Base-by-base conservation (phyloP, 2,113 vertebrate species). In the Daubentonia madagascariensis region DNA sequence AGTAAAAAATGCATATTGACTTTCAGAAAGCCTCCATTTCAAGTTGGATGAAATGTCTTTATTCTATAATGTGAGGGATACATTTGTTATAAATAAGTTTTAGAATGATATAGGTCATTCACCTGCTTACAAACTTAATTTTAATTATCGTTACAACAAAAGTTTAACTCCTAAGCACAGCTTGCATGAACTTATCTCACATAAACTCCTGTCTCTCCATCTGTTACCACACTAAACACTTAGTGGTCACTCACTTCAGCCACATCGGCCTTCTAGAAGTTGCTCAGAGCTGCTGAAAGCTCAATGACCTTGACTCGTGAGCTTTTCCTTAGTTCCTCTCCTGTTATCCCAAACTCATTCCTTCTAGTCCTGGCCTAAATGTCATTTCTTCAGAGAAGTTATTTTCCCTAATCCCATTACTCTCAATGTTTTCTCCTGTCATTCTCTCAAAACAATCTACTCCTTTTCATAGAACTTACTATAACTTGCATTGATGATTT, bases 181-280 rank as follows among this genome's bases (percentile, higher is more conserved):
- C 2, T 43, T 23, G 17, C 28, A 0, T 52, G 14, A n/a, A 16
- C 1, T 5, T 8, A 63, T 30, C 14, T 50, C 16, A 16, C 28
- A 28, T 0, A 10, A 3, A 0, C 20, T 22, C 28, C 3, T 17
- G 0, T 48, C 18, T 43, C 35, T 25, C 9, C 10, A 37, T 1
- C 8, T 1, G 1, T 54, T 7, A 2, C 9, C 50, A 25, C 8
- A 3, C 22, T 43, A 3, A 8, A 20, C 3, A 17, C 13, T 40
- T 35, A 1, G 0, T 32, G 32, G 17, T 68, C 73, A 5, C 14
- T 35, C 20, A 23, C 4, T 85, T 3, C 1, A 5, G 11, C 35
- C 3, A 9, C 17, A 3, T 30, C 3, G 20, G 1, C 8, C 37
- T 40, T 54, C 57, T 6, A 7, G n/a, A 12, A 3, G 2, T 17